phyloP scores from a whole-genome alignment of 2,888 invertebrate genomes.

The Pterobdella sp. region DNA sequence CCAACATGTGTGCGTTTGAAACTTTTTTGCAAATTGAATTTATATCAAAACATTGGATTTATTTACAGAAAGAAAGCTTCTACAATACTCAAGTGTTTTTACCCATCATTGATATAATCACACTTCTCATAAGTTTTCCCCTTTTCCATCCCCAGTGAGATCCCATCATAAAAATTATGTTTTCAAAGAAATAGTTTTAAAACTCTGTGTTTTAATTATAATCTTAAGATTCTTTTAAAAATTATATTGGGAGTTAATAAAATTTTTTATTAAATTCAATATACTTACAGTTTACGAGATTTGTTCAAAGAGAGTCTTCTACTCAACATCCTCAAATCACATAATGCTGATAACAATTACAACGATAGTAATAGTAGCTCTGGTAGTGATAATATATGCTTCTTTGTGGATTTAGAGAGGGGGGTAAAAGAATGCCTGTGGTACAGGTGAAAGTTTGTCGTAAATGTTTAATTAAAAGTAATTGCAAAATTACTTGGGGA shows the following conservation, averaged over 20 bases:
- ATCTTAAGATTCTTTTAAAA: no score
- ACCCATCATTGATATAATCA: slow-evolving; percentile 1
- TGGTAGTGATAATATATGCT: not conserved
- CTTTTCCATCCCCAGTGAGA: not conserved
- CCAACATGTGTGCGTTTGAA: no score
- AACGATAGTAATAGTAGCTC: not conserved
- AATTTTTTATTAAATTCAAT: no score
- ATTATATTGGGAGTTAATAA: no score
- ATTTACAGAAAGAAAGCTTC: not conserved
- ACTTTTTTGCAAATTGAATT: no score
- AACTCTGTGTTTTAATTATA: no score
- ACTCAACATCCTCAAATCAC: not conserved
- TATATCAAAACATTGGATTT: no score
- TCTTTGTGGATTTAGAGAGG: not conserved
- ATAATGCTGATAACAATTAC: not conserved
- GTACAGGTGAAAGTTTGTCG: no score
- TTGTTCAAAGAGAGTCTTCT: not conserved
- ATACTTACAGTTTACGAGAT: not conserved
- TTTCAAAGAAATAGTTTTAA: no score
- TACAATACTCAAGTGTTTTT: not conserved
- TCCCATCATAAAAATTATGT: no score
- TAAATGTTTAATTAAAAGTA: no score
- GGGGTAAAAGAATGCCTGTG: not conserved
- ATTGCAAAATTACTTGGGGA: no score
- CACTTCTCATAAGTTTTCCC: not conserved